These are phyloP conservation scores for Montipora foliosa DNA, from an alignment of 64 coral and sea anemone species.

Conservation along the genomic window DNA sequence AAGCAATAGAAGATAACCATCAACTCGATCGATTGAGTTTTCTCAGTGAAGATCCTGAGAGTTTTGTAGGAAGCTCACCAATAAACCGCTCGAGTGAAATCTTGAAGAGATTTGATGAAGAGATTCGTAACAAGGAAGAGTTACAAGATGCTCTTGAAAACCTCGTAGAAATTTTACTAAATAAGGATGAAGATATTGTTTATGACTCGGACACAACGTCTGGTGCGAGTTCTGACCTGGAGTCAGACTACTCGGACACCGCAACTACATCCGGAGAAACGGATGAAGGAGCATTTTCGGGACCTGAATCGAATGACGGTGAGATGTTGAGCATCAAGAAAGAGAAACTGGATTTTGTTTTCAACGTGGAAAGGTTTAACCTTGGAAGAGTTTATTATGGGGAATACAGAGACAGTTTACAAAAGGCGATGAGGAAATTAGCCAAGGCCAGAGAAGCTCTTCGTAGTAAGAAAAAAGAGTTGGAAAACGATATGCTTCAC, in stretches of 20 bases:
- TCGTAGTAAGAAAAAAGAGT: constrained; percentile 30
- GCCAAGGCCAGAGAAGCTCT: constrained; percentile 50
- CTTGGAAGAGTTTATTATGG: constrained; percentile 87
- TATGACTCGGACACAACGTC: constrained; percentile 85
- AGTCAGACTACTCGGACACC: constrained; percentile 67
- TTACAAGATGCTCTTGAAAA: constrained; percentile 65
- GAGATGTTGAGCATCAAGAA: constrained; percentile 77
- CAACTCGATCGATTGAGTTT: not conserved
- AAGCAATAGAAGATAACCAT: not conserved
- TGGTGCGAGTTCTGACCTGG: constrained; percentile 86
- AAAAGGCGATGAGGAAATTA: constrained; percentile 71
- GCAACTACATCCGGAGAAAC: not conserved
- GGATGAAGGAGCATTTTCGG: constrained; percentile 70
- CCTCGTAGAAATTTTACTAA: constrained; percentile 44
- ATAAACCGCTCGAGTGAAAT: not conserved
- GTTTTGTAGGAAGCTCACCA: constrained; percentile 9
- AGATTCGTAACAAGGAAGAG: constrained; percentile 75
- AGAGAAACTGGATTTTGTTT: constrained; percentile 65
- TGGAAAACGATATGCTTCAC: constrained; percentile 62
- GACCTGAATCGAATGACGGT: constrained; percentile 77
- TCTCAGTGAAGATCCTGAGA: not conserved
- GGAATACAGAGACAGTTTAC: constrained; percentile 82
- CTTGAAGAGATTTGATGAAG: constrained; percentile 3
- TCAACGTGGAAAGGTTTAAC: constrained; percentile 84
- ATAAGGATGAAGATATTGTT: constrained; percentile 12